These are phyloP conservation scores for Caenorhabditis wallacei DNA, from an alignment of 2,888 invertebrate species.

Conservation along the genomic window DNA sequence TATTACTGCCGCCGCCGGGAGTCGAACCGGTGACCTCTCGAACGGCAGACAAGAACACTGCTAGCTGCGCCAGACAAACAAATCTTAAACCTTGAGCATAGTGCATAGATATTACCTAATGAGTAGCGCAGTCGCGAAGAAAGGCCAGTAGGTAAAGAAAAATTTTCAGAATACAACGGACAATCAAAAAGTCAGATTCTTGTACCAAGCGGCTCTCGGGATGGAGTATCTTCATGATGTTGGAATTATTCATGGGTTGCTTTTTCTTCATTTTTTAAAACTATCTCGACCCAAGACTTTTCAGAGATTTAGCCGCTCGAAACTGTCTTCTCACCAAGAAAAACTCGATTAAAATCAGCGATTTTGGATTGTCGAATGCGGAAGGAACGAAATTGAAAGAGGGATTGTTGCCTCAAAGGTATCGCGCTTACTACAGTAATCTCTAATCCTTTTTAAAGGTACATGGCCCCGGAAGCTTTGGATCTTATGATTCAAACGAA, in stretches of 20 bases:
- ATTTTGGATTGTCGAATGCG: constrained; percentile 24
- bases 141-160: too few relatives aligned
- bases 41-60: too few relatives aligned
- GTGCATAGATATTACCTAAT: too few relatives aligned
- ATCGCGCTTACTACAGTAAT: neutral
- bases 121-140: too few relatives aligned
- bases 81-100: too few relatives aligned
- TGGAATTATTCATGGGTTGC: constrained; percentile 26
- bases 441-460: neutral
- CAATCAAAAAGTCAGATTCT: constrained; percentile 13
- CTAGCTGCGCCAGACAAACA: too few relatives aligned
- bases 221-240: constrained; percentile 24
- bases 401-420: constrained; percentile 3
- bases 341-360: constrained; percentile 18
- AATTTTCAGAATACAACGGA: constrained; percentile 4
- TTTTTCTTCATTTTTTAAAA: neutral
- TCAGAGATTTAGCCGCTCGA: constrained; percentile 31
- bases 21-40: too few relatives aligned
- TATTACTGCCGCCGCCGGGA: too few relatives aligned
- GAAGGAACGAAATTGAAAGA: neutral
- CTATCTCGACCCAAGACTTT: neutral
- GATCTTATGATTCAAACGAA: neutral
- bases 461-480: constrained; percentile 18
- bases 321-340: constrained; percentile 23
- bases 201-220: constrained; percentile 29